Conservation (phyloP, 2,888 invertebrate species). For the Volucella bombylans region DNA sequence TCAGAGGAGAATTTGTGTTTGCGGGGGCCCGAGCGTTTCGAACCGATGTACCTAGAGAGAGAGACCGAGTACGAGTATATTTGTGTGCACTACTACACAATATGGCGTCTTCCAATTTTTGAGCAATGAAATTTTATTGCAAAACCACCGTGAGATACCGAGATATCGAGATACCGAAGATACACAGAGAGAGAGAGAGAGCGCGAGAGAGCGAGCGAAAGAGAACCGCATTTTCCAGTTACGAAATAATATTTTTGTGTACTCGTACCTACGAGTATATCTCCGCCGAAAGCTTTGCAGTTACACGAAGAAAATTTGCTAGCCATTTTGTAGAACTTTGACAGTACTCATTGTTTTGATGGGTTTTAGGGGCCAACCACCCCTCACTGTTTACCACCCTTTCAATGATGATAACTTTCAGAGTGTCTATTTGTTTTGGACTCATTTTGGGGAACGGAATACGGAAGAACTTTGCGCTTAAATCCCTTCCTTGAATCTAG, state of each 20-base stretch:
- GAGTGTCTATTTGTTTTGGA: conserved; percentile 24
- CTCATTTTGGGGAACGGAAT: neutral
- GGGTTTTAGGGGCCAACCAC: conserved; percentile 17
- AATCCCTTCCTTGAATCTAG: neutral
- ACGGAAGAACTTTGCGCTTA: conserved; percentile 26
- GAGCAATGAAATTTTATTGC: too few species aligned
- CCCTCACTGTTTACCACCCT: conserved; percentile 23
- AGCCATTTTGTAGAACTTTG: conserved; percentile 41
- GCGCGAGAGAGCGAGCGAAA: neutral
- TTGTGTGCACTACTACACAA: conserved; percentile 52
- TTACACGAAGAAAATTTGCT: too few species aligned
- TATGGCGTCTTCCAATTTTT: conserved; percentile 70
- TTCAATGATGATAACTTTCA: conserved; percentile 21
- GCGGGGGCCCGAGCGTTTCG: conserved; percentile 67
- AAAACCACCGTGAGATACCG: too few species aligned
- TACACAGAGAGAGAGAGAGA: conserved; percentile 22
- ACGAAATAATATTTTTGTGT: conserved; percentile 70
- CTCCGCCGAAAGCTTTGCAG: conserved; percentile 7
- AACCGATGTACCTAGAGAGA: conserved; percentile 67
- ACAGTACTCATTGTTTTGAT: conserved; percentile 34
- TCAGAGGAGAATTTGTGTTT: conserved; percentile 70
- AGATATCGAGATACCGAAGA: conserved; percentile 31
- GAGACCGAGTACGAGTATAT: conserved; percentile 42
- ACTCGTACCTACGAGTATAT: conserved; percentile 18
- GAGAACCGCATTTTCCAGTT: conserved; percentile 60